Evolutionary conservation across 2,797 vertebrate species (phyloP), one percentile per base, ranked within the genome.

Genomic region (Muscicapa striata): DNA sequence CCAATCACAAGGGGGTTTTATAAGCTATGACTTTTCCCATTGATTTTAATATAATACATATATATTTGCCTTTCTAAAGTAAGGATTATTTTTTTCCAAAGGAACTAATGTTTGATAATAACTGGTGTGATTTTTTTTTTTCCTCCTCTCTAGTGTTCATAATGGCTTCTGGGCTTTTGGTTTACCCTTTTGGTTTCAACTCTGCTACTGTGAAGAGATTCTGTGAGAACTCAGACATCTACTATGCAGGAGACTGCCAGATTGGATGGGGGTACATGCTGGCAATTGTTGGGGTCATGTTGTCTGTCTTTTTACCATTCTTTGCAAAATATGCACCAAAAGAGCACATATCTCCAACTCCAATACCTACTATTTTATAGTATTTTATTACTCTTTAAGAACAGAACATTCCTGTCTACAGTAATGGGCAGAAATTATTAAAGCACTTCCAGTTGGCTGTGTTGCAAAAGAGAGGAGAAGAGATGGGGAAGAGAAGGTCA

Each of bases 231-330:
- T 98, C 99, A 10, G 98, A 98, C 96, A 98, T 99, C 97, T 99
- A 99, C 98, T 98, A 98, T 34, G 98, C 98, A 32, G 99, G 98
- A 66, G 98, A 99, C 84, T 99, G 99, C 96, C 98, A 99, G 97
- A 99, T 99, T 43, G 99, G 99, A 90, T 99, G 99, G 99, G 98
- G 99, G 74, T 99, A 99, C 94, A 99, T 99, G 99, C 97, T 99
- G 97, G 99, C 99, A 48, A 99, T 99, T 13, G 99, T 99, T 15
- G 99, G 98, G 36, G 99, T 99, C 90, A 98, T 99, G 99, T 98
- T 99, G 96, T 99, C 99, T 29, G 98, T 99, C 92, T 99, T 99
- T 97, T 97, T 99, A 98, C 99, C 99, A 90, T 99, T 99, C 98
- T 99, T 99, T 94, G 99, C 99, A 95, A 99, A 99, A 98, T 99